Conservation (phyloP, 2,888 invertebrate species). For the Calliphora vomitoria region DNA sequence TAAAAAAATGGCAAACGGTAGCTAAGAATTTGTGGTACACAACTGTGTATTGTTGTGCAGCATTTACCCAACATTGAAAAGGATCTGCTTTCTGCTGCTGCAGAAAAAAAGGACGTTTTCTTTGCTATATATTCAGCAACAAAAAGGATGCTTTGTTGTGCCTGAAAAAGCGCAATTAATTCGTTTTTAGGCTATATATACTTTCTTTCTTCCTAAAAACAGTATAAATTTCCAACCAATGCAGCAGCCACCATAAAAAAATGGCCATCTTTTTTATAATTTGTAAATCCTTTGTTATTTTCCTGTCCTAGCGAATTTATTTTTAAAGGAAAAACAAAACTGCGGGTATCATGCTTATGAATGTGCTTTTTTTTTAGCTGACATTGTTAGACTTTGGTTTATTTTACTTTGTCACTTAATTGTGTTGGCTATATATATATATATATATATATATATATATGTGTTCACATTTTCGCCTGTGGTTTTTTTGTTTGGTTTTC, state of each 20-base stretch:
- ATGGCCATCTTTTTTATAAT: slow-evolving; percentile 50
- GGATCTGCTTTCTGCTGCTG: slow-evolving; percentile 29
- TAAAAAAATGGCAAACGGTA: slow-evolving; percentile 61
- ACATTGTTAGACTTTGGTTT: slow-evolving; percentile 6
- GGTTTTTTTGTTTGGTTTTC: slow-evolving; percentile 35
- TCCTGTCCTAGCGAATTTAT: neutral
- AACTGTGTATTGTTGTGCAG: neutral
- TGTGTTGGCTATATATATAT: slow-evolving; percentile 71
- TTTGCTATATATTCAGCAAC: neutral
- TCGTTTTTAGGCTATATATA: slow-evolving; percentile 43
- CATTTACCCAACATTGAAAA: slow-evolving; percentile 26
- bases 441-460: too few species aligned
- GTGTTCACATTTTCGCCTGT: slow-evolving; percentile 43
- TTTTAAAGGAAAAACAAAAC: slow-evolving; percentile 8
- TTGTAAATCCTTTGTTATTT: slow-evolving; percentile 51
- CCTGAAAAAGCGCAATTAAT: slow-evolving; percentile 60
- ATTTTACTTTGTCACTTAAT: slow-evolving; percentile 69
- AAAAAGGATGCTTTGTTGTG: slow-evolving; percentile 23
- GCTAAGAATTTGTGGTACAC: slow-evolving; percentile 25
- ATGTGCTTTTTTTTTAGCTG: slow-evolving; percentile 51
- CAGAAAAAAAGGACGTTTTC: slow-evolving; percentile 34
- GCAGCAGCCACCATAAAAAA: slow-evolving; percentile 6
- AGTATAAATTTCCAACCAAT: slow-evolving; percentile 34
- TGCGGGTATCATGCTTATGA: slow-evolving; percentile 62
- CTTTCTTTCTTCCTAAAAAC: slow-evolving; percentile 26